Evolutionary conservation across 2,113 vertebrate species (phyloP).

Genomic region (Hemichromis elongatus): DNA sequence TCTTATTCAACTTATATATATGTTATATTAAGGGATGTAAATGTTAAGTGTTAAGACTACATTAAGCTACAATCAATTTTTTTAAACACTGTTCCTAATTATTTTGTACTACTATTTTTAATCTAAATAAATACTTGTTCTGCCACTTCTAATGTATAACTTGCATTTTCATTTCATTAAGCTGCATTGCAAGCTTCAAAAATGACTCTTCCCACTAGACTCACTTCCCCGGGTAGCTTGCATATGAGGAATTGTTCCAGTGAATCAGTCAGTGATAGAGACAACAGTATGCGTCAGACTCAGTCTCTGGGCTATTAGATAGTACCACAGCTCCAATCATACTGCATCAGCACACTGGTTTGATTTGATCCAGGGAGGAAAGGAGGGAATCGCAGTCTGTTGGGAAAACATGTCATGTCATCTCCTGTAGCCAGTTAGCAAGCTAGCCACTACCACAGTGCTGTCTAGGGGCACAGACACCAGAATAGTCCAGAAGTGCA

Average conservation of each 20-base stretch:
- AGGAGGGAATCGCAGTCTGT: neutral
- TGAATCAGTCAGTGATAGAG: conserved; percentile 40
- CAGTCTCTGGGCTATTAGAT: conserved; percentile 44
- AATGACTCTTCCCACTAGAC: neutral
- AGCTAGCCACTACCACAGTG: neutral
- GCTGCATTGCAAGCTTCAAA: neutral
- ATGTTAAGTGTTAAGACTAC: neutral
- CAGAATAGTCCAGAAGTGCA: conserved; percentile 1
- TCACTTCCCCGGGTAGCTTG: neutral
- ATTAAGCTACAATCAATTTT: neutral
- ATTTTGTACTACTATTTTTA: neutral
- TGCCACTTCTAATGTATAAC: neutral
- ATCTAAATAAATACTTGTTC: neutral
- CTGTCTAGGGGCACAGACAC: neutral
- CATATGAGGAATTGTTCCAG: conserved; percentile 13
- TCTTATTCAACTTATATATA: neutral
- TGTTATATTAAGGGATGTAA: neutral
- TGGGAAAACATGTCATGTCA: conserved; percentile 48
- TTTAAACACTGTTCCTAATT: neutral
- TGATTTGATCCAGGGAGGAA: conserved; percentile 44
- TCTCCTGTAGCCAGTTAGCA: conserved; percentile 32
- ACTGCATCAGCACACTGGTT: conserved; percentile 40
- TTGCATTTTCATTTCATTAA: neutral
- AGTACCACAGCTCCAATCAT: conserved; percentile 40
- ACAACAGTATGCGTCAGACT: conserved; percentile 32